Percentiles rank a stretch among this genome's conserved stretches.
Evolutionary conservation across 1,140 invertebrate genomes (phyloP).

Genomic region (Lordiphosa collinella): DNA sequence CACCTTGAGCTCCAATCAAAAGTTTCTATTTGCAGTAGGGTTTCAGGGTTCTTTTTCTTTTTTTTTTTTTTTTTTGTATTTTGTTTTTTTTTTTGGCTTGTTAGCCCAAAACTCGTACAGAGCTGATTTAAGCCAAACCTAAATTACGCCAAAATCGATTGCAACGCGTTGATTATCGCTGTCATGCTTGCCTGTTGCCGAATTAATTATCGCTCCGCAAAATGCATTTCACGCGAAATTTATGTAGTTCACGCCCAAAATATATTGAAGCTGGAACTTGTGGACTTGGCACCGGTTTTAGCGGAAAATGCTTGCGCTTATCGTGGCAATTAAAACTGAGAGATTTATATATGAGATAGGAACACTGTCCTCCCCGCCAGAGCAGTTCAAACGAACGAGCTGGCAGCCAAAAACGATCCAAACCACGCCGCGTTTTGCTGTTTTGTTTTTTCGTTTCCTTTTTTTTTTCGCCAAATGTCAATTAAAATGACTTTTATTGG

Average conservation of each 20-base stretch:
- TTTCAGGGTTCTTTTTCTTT: conserved; percentile 3
- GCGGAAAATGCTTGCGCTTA: conserved; percentile 58
- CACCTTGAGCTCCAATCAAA: conserved; percentile 16
- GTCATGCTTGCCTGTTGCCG: conserved; percentile 51
- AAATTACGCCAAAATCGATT: conserved; percentile 77
- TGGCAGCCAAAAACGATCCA: conserved; percentile 59
- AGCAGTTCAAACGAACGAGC: conserved; percentile 68
- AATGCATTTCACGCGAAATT: conserved; percentile 76
- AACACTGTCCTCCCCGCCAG: conserved; percentile 51
- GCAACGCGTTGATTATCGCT: conserved; percentile 76
- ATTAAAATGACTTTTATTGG: conserved; percentile 78
- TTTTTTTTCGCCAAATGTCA: conserved; percentile 64
- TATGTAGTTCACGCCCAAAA: conserved; percentile 59
- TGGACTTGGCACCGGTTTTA: conserved; percentile 67
- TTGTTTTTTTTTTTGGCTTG: conserved; percentile 17
- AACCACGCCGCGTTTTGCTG: conserved; percentile 67
- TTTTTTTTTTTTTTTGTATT: not conserved
- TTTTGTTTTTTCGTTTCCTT: conserved; percentile 36
- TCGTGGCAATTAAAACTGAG: conserved; percentile 71
- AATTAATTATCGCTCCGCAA: conserved; percentile 70
- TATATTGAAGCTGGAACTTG: conserved; percentile 27
- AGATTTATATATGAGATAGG: conserved; percentile 55
- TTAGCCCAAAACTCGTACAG: conserved; percentile 31
- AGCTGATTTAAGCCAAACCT: conserved; percentile 69
- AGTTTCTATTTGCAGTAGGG: conserved; percentile 6